Base-by-base conservation (phyloP, 2,888 invertebrate species). In the Leptothorax acervorum region DNA sequence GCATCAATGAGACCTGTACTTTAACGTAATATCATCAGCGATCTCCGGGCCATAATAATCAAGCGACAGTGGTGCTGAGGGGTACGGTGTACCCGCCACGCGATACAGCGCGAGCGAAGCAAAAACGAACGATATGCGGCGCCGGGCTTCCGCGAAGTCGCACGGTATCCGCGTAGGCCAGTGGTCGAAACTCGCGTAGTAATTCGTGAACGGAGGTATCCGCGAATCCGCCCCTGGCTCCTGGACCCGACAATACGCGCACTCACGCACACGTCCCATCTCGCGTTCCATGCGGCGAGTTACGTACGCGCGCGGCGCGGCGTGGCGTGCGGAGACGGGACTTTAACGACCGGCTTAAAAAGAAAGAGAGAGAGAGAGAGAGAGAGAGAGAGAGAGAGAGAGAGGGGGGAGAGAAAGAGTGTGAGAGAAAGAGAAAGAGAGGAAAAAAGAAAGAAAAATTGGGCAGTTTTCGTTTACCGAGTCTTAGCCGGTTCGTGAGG, bases 401-500 rank as follows among this genome's bases (percentile, higher is more conserved):
- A 8, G 39, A n/a, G 9, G 55, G 11, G 55, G 11, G 23, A 42
- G 35, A 8, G 39, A n/a, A 3, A n/a, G 23, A 15, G 65, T 8
- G 60, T 6, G 45, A 15, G 15, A 15, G 28, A 39, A 11, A 63
- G 65, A 28, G 3, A 15, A 8, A 8, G 3, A 3, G 18, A 31
- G 9, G 18, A 18, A 31, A 51, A 31, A 68, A 68, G 66, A 68
- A 68, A 68, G 66, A 68, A 68, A 91, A 91, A 90, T 90, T 89
- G 87, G 90, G 81, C 89, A 89, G 90, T 90, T 91, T 89, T 90
- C 89, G 90, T 92, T 92, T 90, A 92, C 91, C 85, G 85, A 91
- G 89, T 92, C 91, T 87, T 88, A 87, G 89, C 85, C 88, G 90
- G 88, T 92, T 90, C 88, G 90, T 90, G 89, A 90, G 87, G 88